Conservation (phyloP, 1,140 invertebrate genomes). For the Hyphantria cunea region DNA sequence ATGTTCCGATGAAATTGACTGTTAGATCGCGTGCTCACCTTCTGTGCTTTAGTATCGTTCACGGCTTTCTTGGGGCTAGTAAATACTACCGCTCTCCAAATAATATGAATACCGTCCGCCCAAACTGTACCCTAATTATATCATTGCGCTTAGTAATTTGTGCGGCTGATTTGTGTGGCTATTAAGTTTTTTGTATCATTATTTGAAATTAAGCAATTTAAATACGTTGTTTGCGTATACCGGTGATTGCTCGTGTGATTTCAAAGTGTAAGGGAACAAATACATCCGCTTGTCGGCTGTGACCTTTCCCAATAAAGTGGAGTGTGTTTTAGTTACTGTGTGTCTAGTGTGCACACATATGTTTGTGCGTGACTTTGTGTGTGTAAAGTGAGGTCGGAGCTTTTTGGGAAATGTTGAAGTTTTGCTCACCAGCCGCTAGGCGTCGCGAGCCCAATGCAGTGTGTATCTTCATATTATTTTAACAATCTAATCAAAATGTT, state of each 20-base stretch:
- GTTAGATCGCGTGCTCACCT: conserved; percentile 55
- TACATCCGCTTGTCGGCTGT: conserved; percentile 8
- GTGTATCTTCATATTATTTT: conserved; percentile 49
- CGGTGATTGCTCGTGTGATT: conserved; percentile 7
- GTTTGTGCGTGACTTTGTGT: conserved; percentile 12
- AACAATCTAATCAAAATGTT: too few relatives aligned
- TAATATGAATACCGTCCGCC: conserved; percentile 4
- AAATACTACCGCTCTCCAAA: conserved; percentile 18
- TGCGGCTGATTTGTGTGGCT: conserved; percentile 19
- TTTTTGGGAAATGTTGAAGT: conserved; percentile 84
- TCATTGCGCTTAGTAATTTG: conserved; percentile 32
- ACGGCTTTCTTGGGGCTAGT: conserved; percentile 55
- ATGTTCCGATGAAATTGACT: conserved; percentile 76
- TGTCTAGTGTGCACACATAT: conserved; percentile 29
- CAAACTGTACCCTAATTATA: conserved; percentile 29
- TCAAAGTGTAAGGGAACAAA: conserved; percentile 2
- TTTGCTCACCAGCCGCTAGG: conserved; percentile 84
- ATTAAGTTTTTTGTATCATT: conserved; percentile 34
- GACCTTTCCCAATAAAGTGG: conserved; percentile 39
- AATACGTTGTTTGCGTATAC: conserved; percentile 8
- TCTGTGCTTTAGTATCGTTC: conserved; percentile 59
- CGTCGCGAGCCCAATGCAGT: conserved; percentile 78
- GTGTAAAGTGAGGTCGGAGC: conserved; percentile 24
- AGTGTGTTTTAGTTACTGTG: conserved; percentile 25
- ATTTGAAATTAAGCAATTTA: conserved; percentile 1